Base-by-base conservation (phyloP, 2,113 vertebrate genomes). In the Hassar affinis region DNA sequence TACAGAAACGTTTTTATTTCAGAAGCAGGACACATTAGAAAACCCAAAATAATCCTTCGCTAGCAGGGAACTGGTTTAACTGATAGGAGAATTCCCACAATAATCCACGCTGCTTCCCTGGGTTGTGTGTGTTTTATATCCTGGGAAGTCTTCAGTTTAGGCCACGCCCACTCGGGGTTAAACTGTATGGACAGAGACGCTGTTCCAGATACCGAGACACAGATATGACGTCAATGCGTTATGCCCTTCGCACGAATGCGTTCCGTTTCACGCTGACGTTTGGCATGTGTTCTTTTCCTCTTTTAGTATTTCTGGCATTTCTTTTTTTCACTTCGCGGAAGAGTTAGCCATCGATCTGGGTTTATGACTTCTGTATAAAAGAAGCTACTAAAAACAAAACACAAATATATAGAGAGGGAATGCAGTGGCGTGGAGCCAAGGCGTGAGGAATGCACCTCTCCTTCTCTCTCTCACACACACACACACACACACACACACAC, bases 341-440 rank as follows among this genome's bases (percentile, higher is more conserved):
- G 52, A 12, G 14, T 9, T 6, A 80, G n/a, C 20, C 4, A 15
- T 27, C 17, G 12, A 12, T 62, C 33, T 6, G 2, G n/a, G 87
- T 81, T 81, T 87, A 79, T 79, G 56, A 79, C 66, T 71, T 79
- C 56, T 7, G 25, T 64, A 35, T 85, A 80, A 83, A 54, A 33
- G 27, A n/a, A 38, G 10, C 8, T 18, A 62, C 18, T 35, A 61
- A 86, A 85, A 89, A 86, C 14, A 56, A 75, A 64, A 25, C 47
- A 78, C 52, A 81, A 22, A 33, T n/a, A 80, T 20, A 47, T 10
- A 47, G 1, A 61, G n/a, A 38, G 33, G 66, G 57, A 87, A 84
- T 79, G 57, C 76, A 54, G 30, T 81, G 86, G 87, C 86, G 71
- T 20, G 10, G 11, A 74, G 82, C 88, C 86, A 86, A n/a, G 45